Evolutionary conservation across 1,140 invertebrate genomes (phyloP).

Genomic region (Bombus waltoni): DNA sequence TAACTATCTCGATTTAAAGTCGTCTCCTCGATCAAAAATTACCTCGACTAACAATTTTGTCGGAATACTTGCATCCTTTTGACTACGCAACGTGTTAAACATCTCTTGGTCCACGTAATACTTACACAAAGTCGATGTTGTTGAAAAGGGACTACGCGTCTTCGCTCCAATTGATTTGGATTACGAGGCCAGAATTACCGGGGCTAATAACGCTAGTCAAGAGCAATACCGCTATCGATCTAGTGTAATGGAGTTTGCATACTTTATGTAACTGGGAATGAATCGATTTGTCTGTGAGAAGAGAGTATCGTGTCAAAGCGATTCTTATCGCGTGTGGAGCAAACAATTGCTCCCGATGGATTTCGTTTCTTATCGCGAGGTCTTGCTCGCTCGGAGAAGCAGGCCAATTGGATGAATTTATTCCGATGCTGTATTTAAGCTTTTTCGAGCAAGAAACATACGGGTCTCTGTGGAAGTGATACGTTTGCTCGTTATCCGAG

Average conservation of each 20-base stretch:
- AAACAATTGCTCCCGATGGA: constrained; percentile 18
- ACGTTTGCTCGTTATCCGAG: background rate
- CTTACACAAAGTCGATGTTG: background rate
- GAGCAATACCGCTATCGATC: constrained; percentile 34
- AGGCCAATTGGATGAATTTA: background rate
- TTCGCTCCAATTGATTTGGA: constrained; percentile 26
- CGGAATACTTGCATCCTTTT: too few species aligned
- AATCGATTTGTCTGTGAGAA: background rate
- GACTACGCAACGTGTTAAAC: too few species aligned
- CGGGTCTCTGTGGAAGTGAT: background rate
- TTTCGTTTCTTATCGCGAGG: background rate
- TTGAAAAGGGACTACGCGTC: too few species aligned
- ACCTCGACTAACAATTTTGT: too few species aligned
- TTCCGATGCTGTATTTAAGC: background rate
- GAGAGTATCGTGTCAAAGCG: constrained; percentile 1
- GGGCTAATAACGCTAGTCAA: background rate
- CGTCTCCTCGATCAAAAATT: too few species aligned
- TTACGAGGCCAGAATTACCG: background rate
- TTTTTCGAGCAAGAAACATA: background rate
- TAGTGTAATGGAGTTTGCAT: background rate
- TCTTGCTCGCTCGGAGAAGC: background rate
- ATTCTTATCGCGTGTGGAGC: background rate
- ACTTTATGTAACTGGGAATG: constrained; percentile 9
- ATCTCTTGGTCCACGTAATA: too few species aligned
- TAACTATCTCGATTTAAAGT: too few species aligned